phyloP scores from a whole-genome alignment of 2,113 vertebrate species.

The Phocoena phocoena region DNA sequence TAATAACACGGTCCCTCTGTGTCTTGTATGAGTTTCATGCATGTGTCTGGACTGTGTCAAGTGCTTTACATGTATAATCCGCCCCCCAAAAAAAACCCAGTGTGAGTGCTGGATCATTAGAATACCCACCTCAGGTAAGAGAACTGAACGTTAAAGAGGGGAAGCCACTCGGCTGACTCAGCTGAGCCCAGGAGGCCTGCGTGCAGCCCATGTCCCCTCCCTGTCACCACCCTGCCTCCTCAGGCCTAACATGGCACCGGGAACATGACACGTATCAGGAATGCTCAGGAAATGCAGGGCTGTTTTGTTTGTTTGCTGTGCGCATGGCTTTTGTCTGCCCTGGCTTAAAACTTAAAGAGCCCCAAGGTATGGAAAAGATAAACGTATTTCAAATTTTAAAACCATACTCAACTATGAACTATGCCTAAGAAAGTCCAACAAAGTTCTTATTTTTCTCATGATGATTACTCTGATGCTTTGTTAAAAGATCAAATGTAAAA shows the following conservation, averaged over 20 bases:
- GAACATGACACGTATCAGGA: background rate
- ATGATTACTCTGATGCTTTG: background rate
- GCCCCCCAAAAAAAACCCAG: background rate
- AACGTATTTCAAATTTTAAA: background rate
- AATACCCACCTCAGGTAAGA: background rate
- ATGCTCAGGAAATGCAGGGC: background rate
- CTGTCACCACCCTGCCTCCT: background rate
- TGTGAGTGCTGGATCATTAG: background rate
- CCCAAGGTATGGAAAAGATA: background rate
- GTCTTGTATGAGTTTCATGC: background rate
- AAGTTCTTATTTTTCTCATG: background rate
- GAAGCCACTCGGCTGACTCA: background rate
- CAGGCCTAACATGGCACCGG: background rate
- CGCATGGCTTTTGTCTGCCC: background rate
- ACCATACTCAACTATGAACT: background rate
- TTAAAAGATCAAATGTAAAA: constrained; percentile 13
- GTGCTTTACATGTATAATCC: background rate
- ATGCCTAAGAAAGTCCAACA: background rate
- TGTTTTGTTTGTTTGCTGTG: background rate
- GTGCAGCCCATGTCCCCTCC: background rate
- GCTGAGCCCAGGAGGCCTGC: background rate
- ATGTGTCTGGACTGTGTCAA: background rate
- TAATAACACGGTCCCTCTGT: background rate
- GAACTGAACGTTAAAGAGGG: background rate
- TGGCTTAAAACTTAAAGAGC: background rate